Evolutionary conservation across 2,888 invertebrate species (phyloP).

Genomic region (Caenorhabditis sp.): DNA sequence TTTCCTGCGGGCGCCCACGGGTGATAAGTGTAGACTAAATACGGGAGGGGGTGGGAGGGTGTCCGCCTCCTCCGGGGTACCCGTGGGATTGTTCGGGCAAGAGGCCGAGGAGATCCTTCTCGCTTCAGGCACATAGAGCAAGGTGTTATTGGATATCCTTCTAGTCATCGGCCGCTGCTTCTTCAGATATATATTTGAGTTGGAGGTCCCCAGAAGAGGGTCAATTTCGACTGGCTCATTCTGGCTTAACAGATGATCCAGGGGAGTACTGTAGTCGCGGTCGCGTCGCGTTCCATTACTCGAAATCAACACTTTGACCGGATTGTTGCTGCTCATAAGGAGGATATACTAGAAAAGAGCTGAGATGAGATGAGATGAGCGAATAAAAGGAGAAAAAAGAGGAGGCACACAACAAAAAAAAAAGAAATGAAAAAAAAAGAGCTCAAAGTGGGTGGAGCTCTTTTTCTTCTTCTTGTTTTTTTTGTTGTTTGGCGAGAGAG

Average conservation of each 20-base stretch:
- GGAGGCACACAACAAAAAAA: conserved; percentile 1
- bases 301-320: conserved; percentile 52
- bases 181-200: conserved; percentile 27
- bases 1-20: conserved; percentile 51
- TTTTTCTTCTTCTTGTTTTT: conserved; percentile 2
- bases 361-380: background rate
- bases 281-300: conserved; percentile 30
- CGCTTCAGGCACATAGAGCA: conserved; percentile 64
- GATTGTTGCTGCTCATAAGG: conserved; percentile 3
- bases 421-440: background rate
- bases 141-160: conserved; percentile 59
- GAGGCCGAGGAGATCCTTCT: conserved; percentile 61
- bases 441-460: conserved; percentile 12
- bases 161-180: conserved; percentile 51
- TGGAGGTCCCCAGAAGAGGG: background rate
- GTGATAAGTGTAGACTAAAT: conserved; percentile 43
- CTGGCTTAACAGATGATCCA: conserved; percentile 18
- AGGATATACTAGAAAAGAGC: conserved; percentile 1
- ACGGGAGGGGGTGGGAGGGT: conserved; percentile 29
- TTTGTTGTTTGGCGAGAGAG: background rate
- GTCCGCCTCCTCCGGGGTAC: conserved; percentile 42
- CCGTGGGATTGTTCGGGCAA: conserved; percentile 49
- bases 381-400: conserved; percentile 10
- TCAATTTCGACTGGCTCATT: background rate
- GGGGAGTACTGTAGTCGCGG: conserved; percentile 25